Evolutionary conservation across 2,888 invertebrate genomes (phyloP).

Genomic region (Osmoderma eremita): DNA sequence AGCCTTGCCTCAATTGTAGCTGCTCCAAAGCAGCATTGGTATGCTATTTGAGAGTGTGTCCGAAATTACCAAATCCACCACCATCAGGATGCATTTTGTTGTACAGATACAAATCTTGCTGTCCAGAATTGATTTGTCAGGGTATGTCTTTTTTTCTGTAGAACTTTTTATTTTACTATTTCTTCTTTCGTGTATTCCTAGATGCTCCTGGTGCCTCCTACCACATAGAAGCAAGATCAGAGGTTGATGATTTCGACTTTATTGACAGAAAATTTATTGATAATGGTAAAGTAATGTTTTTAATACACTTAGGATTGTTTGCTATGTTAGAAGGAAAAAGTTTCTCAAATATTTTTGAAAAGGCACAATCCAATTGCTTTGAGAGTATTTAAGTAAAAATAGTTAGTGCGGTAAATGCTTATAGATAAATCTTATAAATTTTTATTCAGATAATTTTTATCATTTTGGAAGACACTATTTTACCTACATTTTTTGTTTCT

Average conservation of each 20-base stretch:
- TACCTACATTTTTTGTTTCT: too few species aligned
- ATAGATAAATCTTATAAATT: background rate
- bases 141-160: conserved; percentile 60
- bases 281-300: conserved; percentile 15
- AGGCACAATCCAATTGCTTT: too few species aligned
- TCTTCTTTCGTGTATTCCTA: conserved; percentile 8
- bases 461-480: too few species aligned
- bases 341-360: too few species aligned
- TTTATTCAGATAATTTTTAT: too few species aligned
- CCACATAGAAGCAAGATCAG: conserved; percentile 35
- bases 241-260: conserved; percentile 38
- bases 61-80: conserved; percentile 77
- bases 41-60: conserved; percentile 82
- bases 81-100: conserved; percentile 78
- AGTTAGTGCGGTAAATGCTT: background rate
- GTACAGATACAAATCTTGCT: conserved; percentile 76
- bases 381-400: too few species aligned
- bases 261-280: conserved; percentile 21
- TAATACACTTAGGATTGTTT: background rate
- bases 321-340: too few species aligned
- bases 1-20: conserved; percentile 82
- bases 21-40: conserved; percentile 78
- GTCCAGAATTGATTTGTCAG: conserved; percentile 81
- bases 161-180: background rate
- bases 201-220: conserved; percentile 28